Conservation (phyloP, 2,113 vertebrate genomes). For the Gulo gulo region DNA sequence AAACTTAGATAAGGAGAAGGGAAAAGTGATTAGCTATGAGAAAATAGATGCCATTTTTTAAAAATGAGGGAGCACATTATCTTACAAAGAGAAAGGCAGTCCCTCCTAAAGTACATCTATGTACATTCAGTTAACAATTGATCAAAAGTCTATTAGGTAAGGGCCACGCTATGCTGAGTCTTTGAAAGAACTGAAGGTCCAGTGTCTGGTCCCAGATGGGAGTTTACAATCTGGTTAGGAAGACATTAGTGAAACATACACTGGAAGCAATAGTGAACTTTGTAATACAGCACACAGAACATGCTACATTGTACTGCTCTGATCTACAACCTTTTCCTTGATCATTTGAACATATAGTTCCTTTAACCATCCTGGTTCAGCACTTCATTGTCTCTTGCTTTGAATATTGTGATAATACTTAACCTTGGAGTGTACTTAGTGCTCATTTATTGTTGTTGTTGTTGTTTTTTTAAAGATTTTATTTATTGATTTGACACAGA, state of each 20-base stretch:
- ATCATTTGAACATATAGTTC: background rate
- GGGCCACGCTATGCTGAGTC: background rate
- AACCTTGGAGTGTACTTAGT: background rate
- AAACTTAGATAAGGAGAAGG: conserved; percentile 4
- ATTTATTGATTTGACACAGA: too few species aligned
- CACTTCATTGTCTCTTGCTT: background rate
- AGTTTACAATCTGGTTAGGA: conserved; percentile 25
- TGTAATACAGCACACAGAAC: background rate
- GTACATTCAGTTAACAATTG: background rate
- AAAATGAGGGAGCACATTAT: background rate
- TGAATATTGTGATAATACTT: background rate
- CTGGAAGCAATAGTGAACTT: background rate
- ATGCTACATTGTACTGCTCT: background rate
- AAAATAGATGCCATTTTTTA: background rate
- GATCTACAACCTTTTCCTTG: background rate
- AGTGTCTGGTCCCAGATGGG: background rate
- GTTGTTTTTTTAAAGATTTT: background rate
- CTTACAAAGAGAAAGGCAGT: background rate
- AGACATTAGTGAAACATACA: background rate
- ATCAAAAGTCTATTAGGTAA: background rate
- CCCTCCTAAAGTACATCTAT: background rate
- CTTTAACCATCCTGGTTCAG: background rate
- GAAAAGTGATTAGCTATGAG: background rate
- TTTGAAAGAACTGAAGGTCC: conserved; percentile 15
- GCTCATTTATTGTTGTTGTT: background rate